Percentiles rank a stretch among this genome's conserved stretches.
Conservation (phyloP, 2,797 vertebrate species). For the Siniperca obscura region DNA sequence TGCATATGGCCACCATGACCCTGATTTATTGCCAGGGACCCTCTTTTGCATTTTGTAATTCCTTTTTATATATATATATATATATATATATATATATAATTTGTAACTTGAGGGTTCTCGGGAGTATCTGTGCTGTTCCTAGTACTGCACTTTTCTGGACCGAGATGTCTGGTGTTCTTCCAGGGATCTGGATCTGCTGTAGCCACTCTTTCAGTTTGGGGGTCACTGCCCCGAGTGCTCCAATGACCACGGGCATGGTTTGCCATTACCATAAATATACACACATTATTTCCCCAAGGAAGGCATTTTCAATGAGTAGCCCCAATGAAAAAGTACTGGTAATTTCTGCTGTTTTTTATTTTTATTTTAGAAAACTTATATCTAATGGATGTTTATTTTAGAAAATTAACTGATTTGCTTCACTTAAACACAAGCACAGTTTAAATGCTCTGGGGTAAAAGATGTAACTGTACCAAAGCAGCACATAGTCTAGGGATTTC, state of each 20-base stretch:
- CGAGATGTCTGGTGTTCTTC: not conserved
- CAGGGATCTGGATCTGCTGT: too few relatives aligned
- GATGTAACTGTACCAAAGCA: slow-evolving; percentile 28
- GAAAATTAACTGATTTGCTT: not conserved
- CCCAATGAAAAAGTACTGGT: not conserved
- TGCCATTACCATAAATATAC: too few relatives aligned
- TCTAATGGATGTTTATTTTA: not conserved
- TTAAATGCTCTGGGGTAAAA: slow-evolving; percentile 22
- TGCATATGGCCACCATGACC: not conserved
- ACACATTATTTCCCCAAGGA: not conserved
- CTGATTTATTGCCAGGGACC: not conserved
- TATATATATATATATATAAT: too few relatives aligned
- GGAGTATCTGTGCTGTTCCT: too few relatives aligned
- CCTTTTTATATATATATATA: too few relatives aligned
- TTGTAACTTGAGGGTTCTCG: too few relatives aligned
- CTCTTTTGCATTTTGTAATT: not conserved
- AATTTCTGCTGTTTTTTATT: not conserved
- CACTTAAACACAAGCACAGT: slow-evolving; percentile 7
- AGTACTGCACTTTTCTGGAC: too few relatives aligned
- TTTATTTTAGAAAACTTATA: too few relatives aligned
- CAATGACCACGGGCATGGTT: too few relatives aligned
- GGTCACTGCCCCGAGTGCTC: too few relatives aligned
- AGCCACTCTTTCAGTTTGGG: too few relatives aligned
- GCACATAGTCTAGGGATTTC: slow-evolving; percentile 37
- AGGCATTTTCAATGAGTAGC: not conserved